These are phyloP conservation scores for Pluvialis apricaria DNA, from an alignment of 2,113 vertebrate genomes.

Conservation along the genomic window DNA sequence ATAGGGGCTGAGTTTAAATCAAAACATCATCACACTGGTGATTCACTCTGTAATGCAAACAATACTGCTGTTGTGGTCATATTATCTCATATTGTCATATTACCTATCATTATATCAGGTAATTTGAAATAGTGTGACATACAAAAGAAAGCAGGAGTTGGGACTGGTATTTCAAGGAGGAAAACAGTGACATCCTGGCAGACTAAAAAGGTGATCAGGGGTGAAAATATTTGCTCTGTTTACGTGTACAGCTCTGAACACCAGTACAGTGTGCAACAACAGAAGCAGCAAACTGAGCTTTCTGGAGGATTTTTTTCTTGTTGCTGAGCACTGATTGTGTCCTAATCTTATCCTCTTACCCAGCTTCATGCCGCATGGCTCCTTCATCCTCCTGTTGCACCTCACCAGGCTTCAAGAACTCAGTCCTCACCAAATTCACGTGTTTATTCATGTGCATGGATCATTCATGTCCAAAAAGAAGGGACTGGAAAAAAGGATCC, in stretches of 20 bases:
- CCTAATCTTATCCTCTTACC: not conserved
- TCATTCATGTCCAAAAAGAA: not conserved
- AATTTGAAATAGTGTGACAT: not conserved
- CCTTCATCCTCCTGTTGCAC: not conserved
- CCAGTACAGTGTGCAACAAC: not conserved
- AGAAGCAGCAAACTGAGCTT: not conserved
- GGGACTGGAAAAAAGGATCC: not conserved
- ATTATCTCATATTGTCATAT: not conserved
- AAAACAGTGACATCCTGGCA: not conserved
- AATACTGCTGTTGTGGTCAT: not conserved
- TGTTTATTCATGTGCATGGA: not conserved
- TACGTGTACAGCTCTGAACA: not conserved
- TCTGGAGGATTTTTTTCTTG: not conserved
- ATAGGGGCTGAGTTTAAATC: conserved; percentile 20
- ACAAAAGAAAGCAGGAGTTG: not conserved
- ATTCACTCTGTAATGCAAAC: not conserved
- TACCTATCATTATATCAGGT: not conserved
- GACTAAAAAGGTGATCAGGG: not conserved
- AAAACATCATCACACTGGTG: not conserved
- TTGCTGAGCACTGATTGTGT: not conserved
- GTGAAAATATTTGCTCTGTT: not conserved
- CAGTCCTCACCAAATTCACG: not conserved
- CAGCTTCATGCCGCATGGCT: not conserved
- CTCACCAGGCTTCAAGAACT: not conserved
- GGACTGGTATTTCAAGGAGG: not conserved